Conservation (phyloP, 1,140 invertebrate species). For the Onthophagus taurus region DNA sequence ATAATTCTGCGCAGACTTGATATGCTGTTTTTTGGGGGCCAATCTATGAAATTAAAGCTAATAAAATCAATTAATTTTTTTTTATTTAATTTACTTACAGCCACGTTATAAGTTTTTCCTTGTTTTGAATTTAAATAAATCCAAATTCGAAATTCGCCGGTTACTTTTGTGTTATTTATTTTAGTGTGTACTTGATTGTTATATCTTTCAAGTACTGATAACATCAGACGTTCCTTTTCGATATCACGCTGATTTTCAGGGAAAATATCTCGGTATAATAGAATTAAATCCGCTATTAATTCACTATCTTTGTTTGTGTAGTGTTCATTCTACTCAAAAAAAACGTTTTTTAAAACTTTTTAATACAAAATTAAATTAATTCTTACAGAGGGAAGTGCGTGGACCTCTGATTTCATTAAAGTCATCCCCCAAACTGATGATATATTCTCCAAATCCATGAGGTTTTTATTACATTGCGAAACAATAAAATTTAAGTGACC, state of each 20-base stretch:
- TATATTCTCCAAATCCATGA: conserved; percentile 73
- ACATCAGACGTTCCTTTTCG: conserved; percentile 59
- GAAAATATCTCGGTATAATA: conserved; percentile 49
- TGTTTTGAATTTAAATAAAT: conserved; percentile 51
- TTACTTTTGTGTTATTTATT: conserved; percentile 49
- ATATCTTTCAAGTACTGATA: conserved; percentile 58
- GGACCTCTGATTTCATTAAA: conserved; percentile 57
- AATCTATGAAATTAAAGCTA: conserved; percentile 44
- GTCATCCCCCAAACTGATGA: conserved; percentile 78
- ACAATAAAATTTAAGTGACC: conserved; percentile 73
- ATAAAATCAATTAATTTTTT: neutral
- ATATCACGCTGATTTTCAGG: conserved; percentile 48
- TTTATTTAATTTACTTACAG: conserved; percentile 40
- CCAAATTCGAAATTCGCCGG: conserved; percentile 75
- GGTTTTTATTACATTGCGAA: conserved; percentile 60
- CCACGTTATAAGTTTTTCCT: conserved; percentile 51
- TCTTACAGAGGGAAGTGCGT: too few relatives aligned
- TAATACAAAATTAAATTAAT: neutral
- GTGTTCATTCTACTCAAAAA: conserved; percentile 5
- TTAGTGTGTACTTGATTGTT: conserved; percentile 30
- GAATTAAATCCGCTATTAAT: conserved; percentile 28
- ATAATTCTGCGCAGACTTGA: conserved; percentile 60
- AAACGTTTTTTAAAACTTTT: neutral
- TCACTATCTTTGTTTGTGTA: conserved; percentile 22
- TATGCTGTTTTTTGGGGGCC: conserved; percentile 66